These are phyloP conservation scores for Drosophila orena DNA, from an alignment of 1,140 invertebrate genomes.

Conservation along the genomic window DNA sequence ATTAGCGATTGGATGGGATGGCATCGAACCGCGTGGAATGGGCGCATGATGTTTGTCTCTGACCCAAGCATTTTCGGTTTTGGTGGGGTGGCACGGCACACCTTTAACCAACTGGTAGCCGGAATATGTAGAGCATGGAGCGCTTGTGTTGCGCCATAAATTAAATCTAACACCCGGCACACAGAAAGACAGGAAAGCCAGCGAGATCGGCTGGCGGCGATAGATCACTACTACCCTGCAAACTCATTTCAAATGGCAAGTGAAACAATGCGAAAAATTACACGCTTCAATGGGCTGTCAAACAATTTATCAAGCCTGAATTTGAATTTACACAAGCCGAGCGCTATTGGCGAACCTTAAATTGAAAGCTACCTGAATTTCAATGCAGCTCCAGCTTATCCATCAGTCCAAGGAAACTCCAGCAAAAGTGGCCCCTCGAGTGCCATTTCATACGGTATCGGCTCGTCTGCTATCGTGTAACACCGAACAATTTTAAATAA, in stretches of 20 bases:
- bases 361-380: conserved; percentile 33
- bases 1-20: conserved; percentile 73
- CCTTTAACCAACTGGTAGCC: conserved; percentile 54
- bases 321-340: conserved; percentile 15
- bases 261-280: conserved; percentile 56
- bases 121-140: conserved; percentile 80
- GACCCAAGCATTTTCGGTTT: conserved; percentile 44
- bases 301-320: conserved; percentile 49
- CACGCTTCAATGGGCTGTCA: conserved; percentile 42
- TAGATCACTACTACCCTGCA: conserved; percentile 18
- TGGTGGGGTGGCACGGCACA: conserved; percentile 31
- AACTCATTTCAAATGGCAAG: conserved; percentile 51
- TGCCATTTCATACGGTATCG: conserved; percentile 14
- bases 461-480: conserved; percentile 23
- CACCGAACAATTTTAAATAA: conserved; percentile 31
- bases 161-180: conserved; percentile 75
- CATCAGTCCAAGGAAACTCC: conserved; percentile 47
- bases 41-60: conserved; percentile 23
- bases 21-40: conserved; percentile 33
- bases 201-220: conserved; percentile 49
- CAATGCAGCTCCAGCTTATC: conserved; percentile 13
- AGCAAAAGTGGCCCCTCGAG: conserved; percentile 48
- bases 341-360: conserved; percentile 21
- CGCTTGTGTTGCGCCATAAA: conserved; percentile 75
- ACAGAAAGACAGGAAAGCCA: conserved; percentile 21